phyloP scores from a whole-genome alignment of 1,140 invertebrate species.

The Drosophila lacteicornis region DNA sequence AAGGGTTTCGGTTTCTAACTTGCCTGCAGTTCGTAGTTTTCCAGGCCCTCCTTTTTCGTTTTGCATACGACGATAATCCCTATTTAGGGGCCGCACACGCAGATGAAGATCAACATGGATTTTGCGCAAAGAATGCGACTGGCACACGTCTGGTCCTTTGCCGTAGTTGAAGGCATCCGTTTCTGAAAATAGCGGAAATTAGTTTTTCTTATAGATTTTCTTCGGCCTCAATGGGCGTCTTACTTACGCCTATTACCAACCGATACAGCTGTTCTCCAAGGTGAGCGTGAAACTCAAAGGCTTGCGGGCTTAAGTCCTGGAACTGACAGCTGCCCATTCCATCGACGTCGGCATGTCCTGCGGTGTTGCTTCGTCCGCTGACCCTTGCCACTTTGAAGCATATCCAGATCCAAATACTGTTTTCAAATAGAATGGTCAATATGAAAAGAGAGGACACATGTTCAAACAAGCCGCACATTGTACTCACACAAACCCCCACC shows the following conservation, averaged over 20 bases:
- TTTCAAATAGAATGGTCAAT: conserved; percentile 63
- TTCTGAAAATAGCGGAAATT: conserved; percentile 67
- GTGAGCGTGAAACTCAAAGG: conserved; percentile 67
- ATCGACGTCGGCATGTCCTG: conserved; percentile 54
- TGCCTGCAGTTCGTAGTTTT: conserved; percentile 54
- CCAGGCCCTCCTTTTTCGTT: conserved; percentile 28
- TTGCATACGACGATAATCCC: conserved; percentile 64
- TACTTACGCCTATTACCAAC: conserved; percentile 78
- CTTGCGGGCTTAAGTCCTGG: conserved; percentile 58
- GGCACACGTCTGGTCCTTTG: conserved; percentile 63
- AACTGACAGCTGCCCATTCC: conserved; percentile 71
- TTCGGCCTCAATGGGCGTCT: conserved; percentile 62
- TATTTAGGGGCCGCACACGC: conserved; percentile 69
- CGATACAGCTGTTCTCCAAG: conserved; percentile 62
- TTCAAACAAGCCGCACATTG: conserved; percentile 63
- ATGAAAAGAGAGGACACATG: conserved; percentile 60
- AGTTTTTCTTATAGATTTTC: conserved; percentile 60
- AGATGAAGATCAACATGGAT: conserved; percentile 51
- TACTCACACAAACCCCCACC: conserved; percentile 50
- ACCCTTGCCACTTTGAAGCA: conserved; percentile 24
- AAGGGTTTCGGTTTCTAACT: conserved; percentile 65
- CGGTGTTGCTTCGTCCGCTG: conserved; percentile 47
- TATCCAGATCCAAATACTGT: conserved; percentile 56
- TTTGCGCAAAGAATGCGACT: conserved; percentile 73
- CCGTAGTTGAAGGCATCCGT: conserved; percentile 19